These are phyloP conservation scores for Catocala fraxini DNA, from an alignment of 2,888 invertebrate species.

Conservation along the genomic window DNA sequence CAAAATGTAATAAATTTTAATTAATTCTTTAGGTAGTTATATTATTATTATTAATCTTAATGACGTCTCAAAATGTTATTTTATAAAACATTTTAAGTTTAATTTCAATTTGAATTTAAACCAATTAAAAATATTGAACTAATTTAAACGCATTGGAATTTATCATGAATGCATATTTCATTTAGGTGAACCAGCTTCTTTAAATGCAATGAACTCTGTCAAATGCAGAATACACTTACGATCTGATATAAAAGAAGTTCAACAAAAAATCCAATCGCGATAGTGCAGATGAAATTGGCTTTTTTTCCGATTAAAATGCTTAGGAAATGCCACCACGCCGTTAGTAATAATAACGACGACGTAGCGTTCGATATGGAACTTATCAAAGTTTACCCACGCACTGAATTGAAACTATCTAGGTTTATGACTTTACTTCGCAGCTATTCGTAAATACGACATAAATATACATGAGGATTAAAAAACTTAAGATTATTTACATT, in stretches of 20 bases:
- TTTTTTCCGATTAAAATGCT: slow-evolving; percentile 25
- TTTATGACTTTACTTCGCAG: slow-evolving; percentile 22
- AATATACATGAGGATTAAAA: slow-evolving; percentile 24
- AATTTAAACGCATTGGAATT: too few relatives aligned
- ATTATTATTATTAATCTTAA: too few relatives aligned
- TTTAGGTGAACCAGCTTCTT: too few relatives aligned
- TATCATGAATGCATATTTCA: too few relatives aligned
- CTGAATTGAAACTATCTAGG: slow-evolving; percentile 17
- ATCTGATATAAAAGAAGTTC: slow-evolving; percentile 12
- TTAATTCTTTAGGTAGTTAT: too few relatives aligned
- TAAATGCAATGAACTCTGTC: too few relatives aligned
- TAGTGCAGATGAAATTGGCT: slow-evolving; percentile 19
- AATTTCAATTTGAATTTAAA: too few relatives aligned
- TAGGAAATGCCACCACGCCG: too few relatives aligned
- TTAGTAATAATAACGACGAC: slow-evolving; percentile 14
- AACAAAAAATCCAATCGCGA: slow-evolving; percentile 17
- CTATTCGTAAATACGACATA: slow-evolving; percentile 21
- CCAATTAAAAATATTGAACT: too few relatives aligned
- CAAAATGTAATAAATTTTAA: background rate
- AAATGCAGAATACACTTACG: background rate
- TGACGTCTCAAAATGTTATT: too few relatives aligned
- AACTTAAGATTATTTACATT: background rate
- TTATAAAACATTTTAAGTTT: too few relatives aligned
- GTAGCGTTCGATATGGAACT: slow-evolving; percentile 21
- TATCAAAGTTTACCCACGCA: slow-evolving; percentile 28